These are phyloP conservation scores for Caenorhabditis afra DNA, from an alignment of 2,888 invertebrate genomes.

Conservation along the genomic window DNA sequence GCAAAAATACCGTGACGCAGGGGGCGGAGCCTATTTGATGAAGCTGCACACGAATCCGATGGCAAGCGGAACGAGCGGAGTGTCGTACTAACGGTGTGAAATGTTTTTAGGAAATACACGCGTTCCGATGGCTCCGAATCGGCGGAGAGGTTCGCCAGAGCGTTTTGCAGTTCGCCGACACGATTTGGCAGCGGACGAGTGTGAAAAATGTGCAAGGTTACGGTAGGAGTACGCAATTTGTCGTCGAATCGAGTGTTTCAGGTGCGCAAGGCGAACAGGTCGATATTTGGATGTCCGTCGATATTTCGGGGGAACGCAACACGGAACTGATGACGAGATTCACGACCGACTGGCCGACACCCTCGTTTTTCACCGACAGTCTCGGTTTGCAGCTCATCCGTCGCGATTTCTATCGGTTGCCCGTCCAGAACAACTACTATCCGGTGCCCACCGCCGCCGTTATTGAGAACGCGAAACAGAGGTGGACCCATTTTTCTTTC, in stretches of 20 bases:
- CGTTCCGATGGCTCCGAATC: slow-evolving; percentile 44
- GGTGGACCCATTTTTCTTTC: too few species aligned
- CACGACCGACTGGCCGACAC: slow-evolving; percentile 29
- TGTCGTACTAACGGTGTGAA: neutral
- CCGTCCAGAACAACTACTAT: slow-evolving; percentile 66
- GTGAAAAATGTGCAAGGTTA: slow-evolving; percentile 58
- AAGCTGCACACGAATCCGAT: slow-evolving; percentile 42
- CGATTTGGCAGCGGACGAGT: slow-evolving; percentile 49
- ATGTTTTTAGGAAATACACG: slow-evolving; percentile 19
- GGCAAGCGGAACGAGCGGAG: neutral
- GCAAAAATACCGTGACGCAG: slow-evolving; percentile 32
- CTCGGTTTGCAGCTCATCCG: slow-evolving; percentile 69
- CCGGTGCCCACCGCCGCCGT: slow-evolving; percentile 73
- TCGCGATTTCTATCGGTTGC: slow-evolving; percentile 49
- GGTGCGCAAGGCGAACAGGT: slow-evolving; percentile 47
- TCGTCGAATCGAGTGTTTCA: neutral
- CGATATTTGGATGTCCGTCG: slow-evolving; percentile 58
- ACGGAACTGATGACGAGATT: slow-evolving; percentile 63
- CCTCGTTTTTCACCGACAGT: slow-evolving; percentile 59
- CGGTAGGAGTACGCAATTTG: neutral
- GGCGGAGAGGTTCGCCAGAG: slow-evolving; percentile 55
- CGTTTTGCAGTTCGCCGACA: slow-evolving; percentile 41
- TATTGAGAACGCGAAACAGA: neutral
- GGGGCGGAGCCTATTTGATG: slow-evolving; percentile 71
- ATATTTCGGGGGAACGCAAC: slow-evolving; percentile 61